Percentiles rank a stretch among this genome's conserved stretches.
These are phyloP conservation scores for Ligdia adustata DNA, from an alignment of 2,888 invertebrate genomes.

Conservation along the genomic window DNA sequence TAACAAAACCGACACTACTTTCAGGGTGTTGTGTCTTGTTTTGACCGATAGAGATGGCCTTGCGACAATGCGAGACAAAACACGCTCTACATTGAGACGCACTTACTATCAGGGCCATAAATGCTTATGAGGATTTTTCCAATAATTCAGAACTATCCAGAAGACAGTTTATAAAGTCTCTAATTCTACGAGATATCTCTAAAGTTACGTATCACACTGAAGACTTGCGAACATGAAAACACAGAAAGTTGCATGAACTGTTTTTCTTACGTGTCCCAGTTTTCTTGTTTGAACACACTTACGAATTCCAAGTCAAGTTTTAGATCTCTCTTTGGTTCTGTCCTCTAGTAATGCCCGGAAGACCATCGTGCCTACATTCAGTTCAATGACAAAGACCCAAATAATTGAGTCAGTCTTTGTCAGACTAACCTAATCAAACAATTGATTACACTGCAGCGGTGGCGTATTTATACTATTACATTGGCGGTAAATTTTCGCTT, in stretches of 20 bases:
- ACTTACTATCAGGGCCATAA: no score
- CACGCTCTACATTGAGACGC: no score
- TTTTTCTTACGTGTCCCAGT: conserved; percentile 17
- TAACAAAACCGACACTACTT: no score
- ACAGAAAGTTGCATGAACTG: conserved; percentile 17
- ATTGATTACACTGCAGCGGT: no score
- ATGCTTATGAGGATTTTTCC: no score
- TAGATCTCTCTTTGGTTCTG: conserved; percentile 22
- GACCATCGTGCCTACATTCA: no score
- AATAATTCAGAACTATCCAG: conserved; percentile 7
- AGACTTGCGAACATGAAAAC: conserved; percentile 11
- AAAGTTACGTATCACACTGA: conserved; percentile 16
- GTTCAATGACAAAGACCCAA: no score
- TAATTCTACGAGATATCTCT: conserved; percentile 14
- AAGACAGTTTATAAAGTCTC: conserved; percentile 22
- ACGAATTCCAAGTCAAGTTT: conserved; percentile 22
- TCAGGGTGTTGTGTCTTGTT: no score
- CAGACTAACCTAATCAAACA: neutral
- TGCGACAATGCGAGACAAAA: no score
- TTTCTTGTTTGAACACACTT: conserved; percentile 22
- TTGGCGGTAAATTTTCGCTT: conserved; percentile 8
- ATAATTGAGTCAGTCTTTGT: no score
- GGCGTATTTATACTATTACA: neutral
- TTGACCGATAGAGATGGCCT: no score
- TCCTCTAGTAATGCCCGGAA: no score